Conservation (phyloP, 1,140 invertebrate species). For the Carcinoscorpius rotundicauda region DNA sequence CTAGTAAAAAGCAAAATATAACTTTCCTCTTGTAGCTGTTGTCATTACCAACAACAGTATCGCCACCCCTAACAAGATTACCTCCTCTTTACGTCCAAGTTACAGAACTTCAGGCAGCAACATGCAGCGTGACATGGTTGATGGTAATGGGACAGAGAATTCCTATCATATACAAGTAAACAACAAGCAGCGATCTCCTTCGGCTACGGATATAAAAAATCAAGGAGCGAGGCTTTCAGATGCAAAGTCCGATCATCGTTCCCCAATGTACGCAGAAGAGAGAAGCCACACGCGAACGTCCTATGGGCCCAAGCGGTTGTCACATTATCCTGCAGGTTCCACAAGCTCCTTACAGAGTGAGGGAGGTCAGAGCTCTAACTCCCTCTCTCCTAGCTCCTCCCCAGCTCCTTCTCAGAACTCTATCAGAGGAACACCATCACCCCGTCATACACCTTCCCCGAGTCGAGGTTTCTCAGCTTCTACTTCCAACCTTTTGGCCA, state of each 20-base stretch:
- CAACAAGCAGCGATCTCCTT: too few species aligned
- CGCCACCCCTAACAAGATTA: slow-evolving; percentile 11
- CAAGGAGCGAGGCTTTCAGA: too few species aligned
- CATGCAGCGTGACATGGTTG: too few species aligned
- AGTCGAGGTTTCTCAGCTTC: slow-evolving; percentile 18
- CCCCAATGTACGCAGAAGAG: too few species aligned
- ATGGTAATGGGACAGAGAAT: too few species aligned
- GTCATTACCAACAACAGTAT: slow-evolving; percentile 18
- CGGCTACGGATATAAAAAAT: too few species aligned
- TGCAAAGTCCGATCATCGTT: too few species aligned
- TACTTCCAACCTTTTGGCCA: slow-evolving; percentile 27
- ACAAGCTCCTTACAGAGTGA: slow-evolving; percentile 65
- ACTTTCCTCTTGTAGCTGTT: slow-evolving; percentile 11
- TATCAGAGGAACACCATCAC: slow-evolving; percentile 12
- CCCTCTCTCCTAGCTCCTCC: slow-evolving; percentile 62
- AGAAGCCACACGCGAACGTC: not conserved
- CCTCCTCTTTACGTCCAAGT: slow-evolving; percentile 2
- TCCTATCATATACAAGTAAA: too few species aligned
- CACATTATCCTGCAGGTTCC: slow-evolving; percentile 57
- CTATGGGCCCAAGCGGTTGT: slow-evolving; percentile 37
- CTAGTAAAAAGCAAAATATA: too few species aligned
- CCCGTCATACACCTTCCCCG: slow-evolving; percentile 40
- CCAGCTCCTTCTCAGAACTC: slow-evolving; percentile 51
- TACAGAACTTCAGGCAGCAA: too few species aligned
- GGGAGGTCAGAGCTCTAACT: slow-evolving; percentile 70